phyloP scores from a whole-genome alignment of 1,140 invertebrate genomes.

The Sminthurides bifidus region DNA sequence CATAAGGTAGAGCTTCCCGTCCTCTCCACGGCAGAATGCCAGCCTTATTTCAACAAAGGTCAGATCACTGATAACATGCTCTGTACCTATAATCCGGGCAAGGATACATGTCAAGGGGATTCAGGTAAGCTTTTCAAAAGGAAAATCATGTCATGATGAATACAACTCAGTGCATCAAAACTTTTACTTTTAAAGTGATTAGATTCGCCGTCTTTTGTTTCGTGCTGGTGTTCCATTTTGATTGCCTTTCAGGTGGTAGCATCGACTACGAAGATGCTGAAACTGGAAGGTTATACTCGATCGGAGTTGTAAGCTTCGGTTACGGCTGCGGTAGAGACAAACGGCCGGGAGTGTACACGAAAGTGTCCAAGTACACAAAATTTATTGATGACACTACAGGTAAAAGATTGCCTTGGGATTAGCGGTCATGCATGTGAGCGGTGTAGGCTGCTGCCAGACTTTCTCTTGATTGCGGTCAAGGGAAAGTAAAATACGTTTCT shows the following conservation, averaged over 20 bases:
- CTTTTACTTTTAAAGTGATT: too few species aligned
- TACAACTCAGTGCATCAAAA: conserved; percentile 1
- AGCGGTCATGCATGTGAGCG: too few species aligned
- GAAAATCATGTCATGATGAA: neutral
- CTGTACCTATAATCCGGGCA: conserved; percentile 47
- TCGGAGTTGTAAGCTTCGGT: conserved; percentile 44
- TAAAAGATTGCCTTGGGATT: too few species aligned
- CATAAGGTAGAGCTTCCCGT: conserved; percentile 48
- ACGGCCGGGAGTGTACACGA: conserved; percentile 14
- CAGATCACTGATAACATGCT: conserved; percentile 44
- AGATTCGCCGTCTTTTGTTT: too few species aligned
- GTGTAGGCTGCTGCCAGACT: too few species aligned
- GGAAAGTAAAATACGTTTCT: too few species aligned
- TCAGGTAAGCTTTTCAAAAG: neutral
- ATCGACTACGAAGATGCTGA: conserved; percentile 43
- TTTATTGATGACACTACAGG: too few species aligned
- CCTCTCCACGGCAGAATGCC: conserved; percentile 42
- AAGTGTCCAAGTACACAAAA: too few species aligned
- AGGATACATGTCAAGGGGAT: conserved; percentile 15
- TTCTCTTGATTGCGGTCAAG: too few species aligned
- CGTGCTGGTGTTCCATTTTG: too few species aligned
- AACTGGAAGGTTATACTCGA: conserved; percentile 37
- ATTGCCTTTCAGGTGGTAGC: too few species aligned
- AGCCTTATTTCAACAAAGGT: conserved; percentile 21
- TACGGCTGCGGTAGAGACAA: conserved; percentile 35